Conservation (phyloP, 2,113 vertebrate species). For the Equus przewalskii region DNA sequence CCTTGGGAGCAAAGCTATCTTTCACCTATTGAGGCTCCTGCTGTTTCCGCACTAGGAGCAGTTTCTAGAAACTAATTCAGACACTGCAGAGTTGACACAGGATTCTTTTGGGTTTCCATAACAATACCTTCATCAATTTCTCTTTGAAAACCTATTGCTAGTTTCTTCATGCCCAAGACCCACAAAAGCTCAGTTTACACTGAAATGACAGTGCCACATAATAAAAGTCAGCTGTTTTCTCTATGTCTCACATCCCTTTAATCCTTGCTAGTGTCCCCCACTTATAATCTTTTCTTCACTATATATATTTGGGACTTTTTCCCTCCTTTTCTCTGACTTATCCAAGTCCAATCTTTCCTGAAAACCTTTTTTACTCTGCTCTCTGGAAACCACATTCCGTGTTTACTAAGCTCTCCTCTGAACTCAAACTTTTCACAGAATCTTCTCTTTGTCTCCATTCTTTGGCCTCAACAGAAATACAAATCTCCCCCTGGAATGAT, state of each 20-base stretch:
- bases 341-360: background rate
- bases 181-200: background rate
- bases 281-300: background rate
- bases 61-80: background rate
- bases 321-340: background rate
- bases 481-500: background rate
- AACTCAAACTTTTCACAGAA: slow-evolving; percentile 31
- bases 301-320: background rate
- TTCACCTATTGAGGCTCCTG: background rate
- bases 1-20: background rate
- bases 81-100: background rate
- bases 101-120: background rate
- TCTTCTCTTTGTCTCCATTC: background rate
- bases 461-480: background rate
- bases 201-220: background rate
- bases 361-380: background rate
- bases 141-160: slow-evolving; percentile 11
- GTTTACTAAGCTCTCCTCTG: background rate
- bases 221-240: background rate
- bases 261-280: background rate
- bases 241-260: background rate
- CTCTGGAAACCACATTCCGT: background rate
- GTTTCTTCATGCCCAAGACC: background rate
- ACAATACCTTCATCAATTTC: background rate
- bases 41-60: background rate